Evolutionary conservation across 2,113 vertebrate genomes (phyloP).

Genomic region (Aptenodytes forsteri): DNA sequence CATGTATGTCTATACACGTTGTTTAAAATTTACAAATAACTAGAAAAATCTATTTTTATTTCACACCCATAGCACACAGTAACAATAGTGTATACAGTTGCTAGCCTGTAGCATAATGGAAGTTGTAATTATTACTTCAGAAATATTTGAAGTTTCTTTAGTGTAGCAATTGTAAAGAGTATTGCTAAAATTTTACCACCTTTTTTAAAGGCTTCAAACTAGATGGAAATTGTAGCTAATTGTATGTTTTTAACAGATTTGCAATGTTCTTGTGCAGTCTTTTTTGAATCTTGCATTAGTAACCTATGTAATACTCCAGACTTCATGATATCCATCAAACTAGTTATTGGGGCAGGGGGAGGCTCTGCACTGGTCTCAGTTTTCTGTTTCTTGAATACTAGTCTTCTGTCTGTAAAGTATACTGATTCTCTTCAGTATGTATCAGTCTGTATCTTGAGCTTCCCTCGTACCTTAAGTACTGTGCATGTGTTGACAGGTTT

Average conservation of each 20-base stretch:
- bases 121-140: neutral
- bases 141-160: neutral
- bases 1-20: neutral
- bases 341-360: fast-evolving
- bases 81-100: neutral
- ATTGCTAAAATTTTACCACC: neutral
- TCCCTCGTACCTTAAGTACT: neutral
- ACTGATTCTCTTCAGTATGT: neutral
- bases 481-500: neutral
- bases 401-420: neutral
- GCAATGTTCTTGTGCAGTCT: neutral
- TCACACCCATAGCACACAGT: neutral
- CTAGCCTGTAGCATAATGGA: neutral
- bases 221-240: neutral
- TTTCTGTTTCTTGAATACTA: neutral
- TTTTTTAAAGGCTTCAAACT: neutral
- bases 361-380: neutral
- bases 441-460: neutral
- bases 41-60: neutral
- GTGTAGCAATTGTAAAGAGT: neutral
- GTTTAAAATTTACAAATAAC: neutral
- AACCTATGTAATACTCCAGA: neutral
- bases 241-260: neutral
- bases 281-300: neutral
- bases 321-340: neutral